A percentile compares a stretch with the other conserved stretches of the same genome.
Conservation (phyloP, 2,888 invertebrate genomes). For the Cataglyphis livida region DNA sequence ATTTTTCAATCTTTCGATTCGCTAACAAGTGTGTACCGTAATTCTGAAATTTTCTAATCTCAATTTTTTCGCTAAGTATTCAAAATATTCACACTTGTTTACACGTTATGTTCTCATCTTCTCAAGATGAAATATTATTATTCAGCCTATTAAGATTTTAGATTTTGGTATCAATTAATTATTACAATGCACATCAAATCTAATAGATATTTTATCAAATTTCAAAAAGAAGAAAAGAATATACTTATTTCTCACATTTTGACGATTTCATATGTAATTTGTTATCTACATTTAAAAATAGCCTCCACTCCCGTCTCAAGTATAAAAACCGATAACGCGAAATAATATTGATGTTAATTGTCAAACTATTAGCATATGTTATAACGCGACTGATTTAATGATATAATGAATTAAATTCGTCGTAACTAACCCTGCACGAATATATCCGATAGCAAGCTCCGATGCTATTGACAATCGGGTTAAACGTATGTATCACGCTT, state of each 20-base stretch:
- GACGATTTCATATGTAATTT: background rate
- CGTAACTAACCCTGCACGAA: background rate
- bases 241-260: background rate
- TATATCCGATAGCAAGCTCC: background rate
- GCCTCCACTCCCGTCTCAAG: background rate
- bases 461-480: background rate
- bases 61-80: background rate
- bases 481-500: background rate
- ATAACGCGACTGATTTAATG: conserved; percentile 2
- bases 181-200: background rate
- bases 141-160: background rate
- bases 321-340: background rate
- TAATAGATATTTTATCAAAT: background rate
- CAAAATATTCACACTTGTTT: background rate
- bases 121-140: background rate
- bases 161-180: background rate
- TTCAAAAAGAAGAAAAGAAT: background rate
- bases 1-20: background rate
- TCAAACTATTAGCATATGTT: background rate
- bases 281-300: background rate
- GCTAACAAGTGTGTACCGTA: too few relatives aligned
- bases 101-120: background rate
- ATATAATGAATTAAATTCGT: background rate
- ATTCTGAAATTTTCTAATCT: background rate
- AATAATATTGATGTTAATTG: conserved; percentile 3